Conservation (phyloP, 2,888 invertebrate species). For the Netelia inedita region DNA sequence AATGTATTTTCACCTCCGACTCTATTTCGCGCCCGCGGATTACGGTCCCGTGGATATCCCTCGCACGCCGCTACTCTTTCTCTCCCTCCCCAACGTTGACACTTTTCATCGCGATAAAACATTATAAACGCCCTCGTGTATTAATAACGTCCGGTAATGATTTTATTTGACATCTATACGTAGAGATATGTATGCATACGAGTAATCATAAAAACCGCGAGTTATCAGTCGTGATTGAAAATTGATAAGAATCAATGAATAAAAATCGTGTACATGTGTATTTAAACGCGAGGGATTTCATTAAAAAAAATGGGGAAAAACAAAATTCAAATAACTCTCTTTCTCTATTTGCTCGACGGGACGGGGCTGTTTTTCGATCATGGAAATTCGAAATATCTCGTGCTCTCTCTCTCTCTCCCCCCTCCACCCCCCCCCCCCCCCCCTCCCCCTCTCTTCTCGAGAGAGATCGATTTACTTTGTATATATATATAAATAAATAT, state of each 20-base stretch:
- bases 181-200: neutral
- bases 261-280: too few species aligned
- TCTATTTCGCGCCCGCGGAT: constrained; percentile 48
- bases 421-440: too few species aligned
- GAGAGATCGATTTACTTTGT: too few species aligned
- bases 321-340: too few species aligned
- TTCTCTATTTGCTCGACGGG: too few species aligned
- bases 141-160: constrained; percentile 41
- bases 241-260: too few species aligned
- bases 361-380: too few species aligned
- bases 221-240: neutral
- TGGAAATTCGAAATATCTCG: too few species aligned
- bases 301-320: too few species aligned
- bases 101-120: constrained; percentile 52
- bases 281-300: too few species aligned
- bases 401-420: too few species aligned
- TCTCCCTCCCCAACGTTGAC: neutral
- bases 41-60: constrained; percentile 35
- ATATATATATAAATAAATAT: neutral
- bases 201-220: neutral
- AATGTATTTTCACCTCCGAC: constrained; percentile 68
- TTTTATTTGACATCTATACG: constrained; percentile 48
- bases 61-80: neutral
- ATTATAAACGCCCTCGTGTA: constrained; percentile 33
- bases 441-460: too few species aligned